A percentile compares a stretch with the other conserved stretches of the same genome.
Conservation (phyloP, 2,888 invertebrate genomes). For the Cancer borealis region DNA sequence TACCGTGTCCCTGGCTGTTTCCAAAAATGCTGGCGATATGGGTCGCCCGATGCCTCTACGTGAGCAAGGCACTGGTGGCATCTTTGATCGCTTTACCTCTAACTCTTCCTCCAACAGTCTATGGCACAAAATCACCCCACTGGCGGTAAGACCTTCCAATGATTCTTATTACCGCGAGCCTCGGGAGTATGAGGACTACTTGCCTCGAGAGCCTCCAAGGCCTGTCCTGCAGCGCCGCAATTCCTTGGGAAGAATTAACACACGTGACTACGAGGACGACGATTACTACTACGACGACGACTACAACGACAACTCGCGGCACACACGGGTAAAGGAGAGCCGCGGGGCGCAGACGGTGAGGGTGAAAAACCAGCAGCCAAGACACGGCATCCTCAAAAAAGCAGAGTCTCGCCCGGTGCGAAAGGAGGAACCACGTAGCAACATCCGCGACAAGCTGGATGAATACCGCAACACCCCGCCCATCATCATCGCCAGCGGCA, state of each 20-base stretch:
- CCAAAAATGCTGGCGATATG: slow-evolving; percentile 6
- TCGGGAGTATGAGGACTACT: slow-evolving; percentile 66
- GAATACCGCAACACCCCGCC: slow-evolving; percentile 53
- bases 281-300: slow-evolving; percentile 56
- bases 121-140: slow-evolving; percentile 62
- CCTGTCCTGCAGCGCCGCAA: slow-evolving; percentile 56
- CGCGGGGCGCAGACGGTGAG: slow-evolving; percentile 68
- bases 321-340: slow-evolving; percentile 51
- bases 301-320: slow-evolving; percentile 45
- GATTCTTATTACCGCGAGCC: slow-evolving; percentile 59
- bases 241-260: slow-evolving; percentile 62
- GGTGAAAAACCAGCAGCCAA: slow-evolving; percentile 65
- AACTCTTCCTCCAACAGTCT: slow-evolving; percentile 39
- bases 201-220: slow-evolving; percentile 55
- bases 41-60: slow-evolving; percentile 49
- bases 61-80: slow-evolving; percentile 31
- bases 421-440: slow-evolving; percentile 44
- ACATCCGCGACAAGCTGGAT: slow-evolving; percentile 54
- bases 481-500: slow-evolving; percentile 69
- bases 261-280: slow-evolving; percentile 44
- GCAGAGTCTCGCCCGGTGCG: not conserved
- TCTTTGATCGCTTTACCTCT: slow-evolving; percentile 49
- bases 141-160: slow-evolving; percentile 56
- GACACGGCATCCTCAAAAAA: slow-evolving; percentile 69
- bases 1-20: slow-evolving; percentile 70